Percentiles rank a stretch among this genome's conserved stretches.
These are phyloP conservation scores for Tetranychus piercei DNA, from an alignment of 2,888 invertebrate species.

Conservation along the genomic window DNA sequence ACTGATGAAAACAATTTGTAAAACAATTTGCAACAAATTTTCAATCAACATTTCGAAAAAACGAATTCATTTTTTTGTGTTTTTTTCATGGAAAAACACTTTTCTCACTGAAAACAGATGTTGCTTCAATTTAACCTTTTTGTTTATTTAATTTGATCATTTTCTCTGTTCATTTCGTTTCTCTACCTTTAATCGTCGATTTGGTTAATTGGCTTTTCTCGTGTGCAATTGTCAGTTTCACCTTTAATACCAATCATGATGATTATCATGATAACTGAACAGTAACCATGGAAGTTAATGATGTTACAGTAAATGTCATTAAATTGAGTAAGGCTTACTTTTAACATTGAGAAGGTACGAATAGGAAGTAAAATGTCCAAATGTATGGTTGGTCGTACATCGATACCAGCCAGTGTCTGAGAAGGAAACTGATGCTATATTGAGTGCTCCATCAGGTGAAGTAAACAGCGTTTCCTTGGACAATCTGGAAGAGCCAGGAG, in stretches of 20 bases:
- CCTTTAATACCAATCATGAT: not conserved
- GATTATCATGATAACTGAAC: not conserved
- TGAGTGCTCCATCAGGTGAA: conserved; percentile 44
- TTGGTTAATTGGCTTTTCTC: not conserved
- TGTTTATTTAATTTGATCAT: not conserved
- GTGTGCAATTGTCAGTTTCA: not conserved
- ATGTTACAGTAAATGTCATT: not conserved
- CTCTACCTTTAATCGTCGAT: not conserved
- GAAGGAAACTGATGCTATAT: conserved; percentile 66
- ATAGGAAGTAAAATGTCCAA: conserved; percentile 65
- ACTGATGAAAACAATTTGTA: no score
- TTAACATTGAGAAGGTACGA: conserved; percentile 74
- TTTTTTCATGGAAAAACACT: not conserved
- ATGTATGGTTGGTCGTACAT: conserved; percentile 54
- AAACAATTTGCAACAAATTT: no score
- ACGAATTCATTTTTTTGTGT: not conserved
- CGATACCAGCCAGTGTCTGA: conserved; percentile 77
- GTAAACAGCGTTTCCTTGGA: not conserved
- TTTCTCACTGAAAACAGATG: not conserved
- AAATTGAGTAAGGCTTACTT: conserved; percentile 22
- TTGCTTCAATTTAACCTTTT: not conserved
- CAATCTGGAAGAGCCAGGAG: not conserved
- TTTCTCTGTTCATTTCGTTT: not conserved
- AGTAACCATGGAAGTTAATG: not conserved
- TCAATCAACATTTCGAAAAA: no score